phyloP scores from a whole-genome alignment of 2,888 invertebrate genomes.

The Lutraria lutraria region DNA sequence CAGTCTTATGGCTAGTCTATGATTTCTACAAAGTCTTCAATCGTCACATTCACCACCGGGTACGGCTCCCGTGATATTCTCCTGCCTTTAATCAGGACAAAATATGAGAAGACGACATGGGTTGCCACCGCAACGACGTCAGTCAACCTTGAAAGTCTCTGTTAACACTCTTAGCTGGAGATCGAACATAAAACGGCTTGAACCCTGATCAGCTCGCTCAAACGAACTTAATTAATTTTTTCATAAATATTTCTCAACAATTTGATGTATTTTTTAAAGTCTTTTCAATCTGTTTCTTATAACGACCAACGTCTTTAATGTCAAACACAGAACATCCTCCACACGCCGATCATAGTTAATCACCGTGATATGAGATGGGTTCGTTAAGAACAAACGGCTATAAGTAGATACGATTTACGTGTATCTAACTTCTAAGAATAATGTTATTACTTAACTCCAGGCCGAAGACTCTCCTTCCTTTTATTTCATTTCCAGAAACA shows the following conservation, averaged over 20 bases:
- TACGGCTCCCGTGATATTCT: background rate
- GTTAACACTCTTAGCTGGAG: conserved; percentile 31
- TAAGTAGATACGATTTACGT: background rate
- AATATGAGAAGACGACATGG: background rate
- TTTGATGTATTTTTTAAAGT: conserved; percentile 16
- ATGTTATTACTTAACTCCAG: no score
- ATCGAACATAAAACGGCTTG: conserved; percentile 23
- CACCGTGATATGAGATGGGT: background rate
- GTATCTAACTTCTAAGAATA: no score
- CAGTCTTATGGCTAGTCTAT: background rate
- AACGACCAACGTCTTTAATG: background rate
- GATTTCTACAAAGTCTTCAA: background rate
- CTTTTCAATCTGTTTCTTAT: conserved; percentile 36
- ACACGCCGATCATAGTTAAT: conserved; percentile 11
- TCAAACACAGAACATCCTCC: background rate
- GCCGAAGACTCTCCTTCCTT: no score
- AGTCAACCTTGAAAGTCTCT: conserved; percentile 16
- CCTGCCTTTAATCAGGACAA: conserved; percentile 11
- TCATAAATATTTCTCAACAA: conserved; percentile 5
- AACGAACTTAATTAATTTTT: conserved; percentile 31
- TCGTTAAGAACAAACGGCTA: background rate
- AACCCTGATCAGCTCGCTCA: background rate
- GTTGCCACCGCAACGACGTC: background rate
- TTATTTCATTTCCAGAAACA: no score
- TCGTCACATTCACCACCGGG: background rate